Percentiles rank a stretch among this genome's conserved stretches.
Conservation (phyloP, 1,140 invertebrate genomes). For the Pseudomyrmex cubaensis region DNA sequence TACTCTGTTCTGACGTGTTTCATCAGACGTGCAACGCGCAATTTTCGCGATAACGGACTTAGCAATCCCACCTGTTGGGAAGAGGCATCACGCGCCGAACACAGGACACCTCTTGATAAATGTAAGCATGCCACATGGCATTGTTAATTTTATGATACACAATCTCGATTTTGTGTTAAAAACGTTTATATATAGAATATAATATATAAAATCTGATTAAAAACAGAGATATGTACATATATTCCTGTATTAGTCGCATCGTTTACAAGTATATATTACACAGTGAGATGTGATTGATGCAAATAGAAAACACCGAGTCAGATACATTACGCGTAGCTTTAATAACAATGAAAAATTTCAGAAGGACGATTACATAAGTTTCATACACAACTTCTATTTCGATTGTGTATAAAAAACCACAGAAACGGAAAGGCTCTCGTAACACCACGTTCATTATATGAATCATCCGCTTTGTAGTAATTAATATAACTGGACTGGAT, state of each 20-base stretch:
- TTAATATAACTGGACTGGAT: background rate
- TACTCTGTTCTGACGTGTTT: slow-evolving; percentile 38
- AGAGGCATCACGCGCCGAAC: background rate
- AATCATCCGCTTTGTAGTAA: slow-evolving; percentile 24
- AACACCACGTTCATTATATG: background rate
- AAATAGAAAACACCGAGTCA: background rate
- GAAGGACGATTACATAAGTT: slow-evolving; percentile 11
- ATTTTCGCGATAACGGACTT: slow-evolving; percentile 48
- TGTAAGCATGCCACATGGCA: background rate
- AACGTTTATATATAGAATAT: background rate
- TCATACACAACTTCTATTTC: background rate
- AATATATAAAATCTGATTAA: background rate
- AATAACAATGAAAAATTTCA: background rate
- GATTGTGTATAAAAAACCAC: background rate
- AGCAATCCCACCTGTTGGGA: background rate
- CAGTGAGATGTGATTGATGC: background rate
- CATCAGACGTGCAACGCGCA: slow-evolving; percentile 53
- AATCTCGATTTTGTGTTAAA: slow-evolving; percentile 6
- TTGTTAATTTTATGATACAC: slow-evolving; percentile 14
- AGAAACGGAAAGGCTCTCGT: background rate
- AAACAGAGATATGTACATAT: background rate
- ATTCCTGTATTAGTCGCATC: too few relatives aligned
- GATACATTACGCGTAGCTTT: background rate
- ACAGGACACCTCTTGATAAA: background rate
- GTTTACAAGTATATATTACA: too few relatives aligned